These are phyloP conservation scores for Hyperopisus bebe DNA, from an alignment of 2,113 vertebrate species.

Conservation along the genomic window DNA sequence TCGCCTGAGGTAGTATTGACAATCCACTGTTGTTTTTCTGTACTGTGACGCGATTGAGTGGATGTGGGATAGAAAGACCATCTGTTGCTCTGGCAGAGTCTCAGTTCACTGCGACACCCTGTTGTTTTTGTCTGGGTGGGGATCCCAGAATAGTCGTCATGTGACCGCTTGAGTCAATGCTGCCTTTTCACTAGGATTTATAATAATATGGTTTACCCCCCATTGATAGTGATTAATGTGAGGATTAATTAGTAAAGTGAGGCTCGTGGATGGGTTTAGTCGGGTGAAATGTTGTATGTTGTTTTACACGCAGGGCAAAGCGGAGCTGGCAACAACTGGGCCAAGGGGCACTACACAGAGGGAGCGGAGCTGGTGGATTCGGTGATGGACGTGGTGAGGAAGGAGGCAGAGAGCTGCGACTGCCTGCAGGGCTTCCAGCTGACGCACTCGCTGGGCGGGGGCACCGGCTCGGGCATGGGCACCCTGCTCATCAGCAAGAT, in stretches of 20 bases:
- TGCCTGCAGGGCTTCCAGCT: slow-evolving; percentile 73
- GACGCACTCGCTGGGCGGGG: slow-evolving; percentile 66
- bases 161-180: neutral
- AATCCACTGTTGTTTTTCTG: neutral
- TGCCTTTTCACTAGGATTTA: neutral
- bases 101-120: neutral
- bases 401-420: slow-evolving; percentile 69
- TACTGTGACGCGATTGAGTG: neutral
- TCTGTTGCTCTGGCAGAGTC: neutral
- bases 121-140: neutral
- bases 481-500: slow-evolving; percentile 74
- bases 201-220: neutral
- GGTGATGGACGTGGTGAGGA: slow-evolving; percentile 67
- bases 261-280: neutral
- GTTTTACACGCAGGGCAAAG: slow-evolving; percentile 65
- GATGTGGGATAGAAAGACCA: neutral
- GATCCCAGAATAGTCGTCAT: neutral
- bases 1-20: neutral
- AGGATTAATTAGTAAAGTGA: neutral
- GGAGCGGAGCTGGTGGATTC: slow-evolving; percentile 71
- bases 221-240: neutral
- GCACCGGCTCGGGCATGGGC: slow-evolving; percentile 69
- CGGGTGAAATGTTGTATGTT: neutral
- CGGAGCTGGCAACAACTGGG: slow-evolving; percentile 73
- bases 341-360: slow-evolving; percentile 72